Percentiles rank a stretch among this genome's conserved stretches.
Evolutionary conservation across 2,888 invertebrate species (phyloP).

Genomic region (Acronicta leporina): DNA sequence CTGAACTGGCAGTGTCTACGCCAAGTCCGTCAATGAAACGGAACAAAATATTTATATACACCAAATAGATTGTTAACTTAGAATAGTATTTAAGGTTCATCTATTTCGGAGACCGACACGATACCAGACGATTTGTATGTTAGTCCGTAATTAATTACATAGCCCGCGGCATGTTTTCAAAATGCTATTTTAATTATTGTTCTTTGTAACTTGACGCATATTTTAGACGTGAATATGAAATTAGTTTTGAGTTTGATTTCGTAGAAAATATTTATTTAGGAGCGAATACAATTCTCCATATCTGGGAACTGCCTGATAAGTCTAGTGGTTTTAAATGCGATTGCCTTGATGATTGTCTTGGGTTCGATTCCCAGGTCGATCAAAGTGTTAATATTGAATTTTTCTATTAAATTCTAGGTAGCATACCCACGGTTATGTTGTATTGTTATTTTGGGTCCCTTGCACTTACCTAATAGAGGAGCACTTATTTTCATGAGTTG

Average conservation of each 20-base stretch:
- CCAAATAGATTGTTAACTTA: slow-evolving; percentile 45
- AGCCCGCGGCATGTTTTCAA: slow-evolving; percentile 55
- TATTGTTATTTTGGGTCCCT: too few species aligned
- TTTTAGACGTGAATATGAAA: slow-evolving; percentile 31
- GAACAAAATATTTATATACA: slow-evolving; percentile 20
- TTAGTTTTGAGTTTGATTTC: slow-evolving; percentile 20
- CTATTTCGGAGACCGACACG: slow-evolving; percentile 45
- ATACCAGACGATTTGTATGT: slow-evolving; percentile 55
- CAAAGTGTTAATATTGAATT: too few species aligned
- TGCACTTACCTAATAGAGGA: too few species aligned
- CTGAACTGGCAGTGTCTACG: slow-evolving; percentile 16
- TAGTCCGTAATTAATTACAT: slow-evolving; percentile 63
- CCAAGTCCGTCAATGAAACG: slow-evolving; percentile 13
- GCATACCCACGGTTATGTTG: too few species aligned
- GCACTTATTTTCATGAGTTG: too few species aligned
- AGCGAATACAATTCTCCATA: slow-evolving; percentile 2
- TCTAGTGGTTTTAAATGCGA: too few species aligned
- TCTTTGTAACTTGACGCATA: slow-evolving; percentile 45
- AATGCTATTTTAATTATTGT: slow-evolving; percentile 67
- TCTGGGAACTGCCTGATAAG: too few species aligned
- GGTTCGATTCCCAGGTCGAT: too few species aligned
- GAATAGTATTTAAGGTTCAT: slow-evolving; percentile 52
- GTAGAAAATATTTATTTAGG: slow-evolving; percentile 9
- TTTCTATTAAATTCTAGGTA: too few species aligned
- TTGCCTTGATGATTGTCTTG: too few species aligned